A percentile compares a stretch with the other conserved stretches of the same genome.
Conservation (phyloP, 2,113 vertebrate species). For the Larimichthys crocea region DNA sequence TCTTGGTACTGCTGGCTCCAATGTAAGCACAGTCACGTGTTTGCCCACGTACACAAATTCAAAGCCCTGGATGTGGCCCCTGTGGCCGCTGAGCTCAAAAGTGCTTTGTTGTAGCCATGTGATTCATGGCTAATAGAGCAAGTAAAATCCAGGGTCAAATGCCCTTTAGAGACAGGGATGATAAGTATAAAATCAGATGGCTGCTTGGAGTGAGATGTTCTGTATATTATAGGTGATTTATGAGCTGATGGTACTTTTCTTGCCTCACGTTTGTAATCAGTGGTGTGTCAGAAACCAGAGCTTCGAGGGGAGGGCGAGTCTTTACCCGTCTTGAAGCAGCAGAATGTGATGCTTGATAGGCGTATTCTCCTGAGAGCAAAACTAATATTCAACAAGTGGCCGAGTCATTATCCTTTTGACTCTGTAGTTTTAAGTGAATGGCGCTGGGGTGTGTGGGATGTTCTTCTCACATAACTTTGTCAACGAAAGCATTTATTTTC, state of each 20-base stretch:
- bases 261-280: constrained; percentile 12
- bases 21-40: constrained; percentile 51
- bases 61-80: constrained; percentile 26
- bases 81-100: constrained; percentile 49
- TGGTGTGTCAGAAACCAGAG: constrained; percentile 50
- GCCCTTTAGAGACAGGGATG: constrained; percentile 37
- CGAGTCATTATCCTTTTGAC: constrained; percentile 30
- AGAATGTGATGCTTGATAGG: constrained; percentile 49
- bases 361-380: constrained; percentile 43
- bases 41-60: constrained; percentile 33
- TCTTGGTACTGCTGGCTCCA: constrained; percentile 34
- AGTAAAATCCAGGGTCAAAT: constrained; percentile 51
- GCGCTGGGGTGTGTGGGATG: constrained; percentile 46
- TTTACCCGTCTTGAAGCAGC: constrained; percentile 45
- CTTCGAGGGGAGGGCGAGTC: constrained; percentile 39
- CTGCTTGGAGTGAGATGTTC: constrained; percentile 42
- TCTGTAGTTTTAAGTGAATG: constrained; percentile 35
- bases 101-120: constrained; percentile 43
- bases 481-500: constrained; percentile 67
- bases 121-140: constrained; percentile 51
- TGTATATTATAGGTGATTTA: constrained; percentile 50
- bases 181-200: constrained; percentile 49
- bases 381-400: constrained; percentile 38
- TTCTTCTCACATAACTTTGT: constrained; percentile 65
- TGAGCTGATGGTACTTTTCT: constrained; percentile 14